A percentile compares a stretch with the other conserved stretches of the same genome.
Conservation (phyloP, 2,888 invertebrate species). For the Bedellia somnulentella region DNA sequence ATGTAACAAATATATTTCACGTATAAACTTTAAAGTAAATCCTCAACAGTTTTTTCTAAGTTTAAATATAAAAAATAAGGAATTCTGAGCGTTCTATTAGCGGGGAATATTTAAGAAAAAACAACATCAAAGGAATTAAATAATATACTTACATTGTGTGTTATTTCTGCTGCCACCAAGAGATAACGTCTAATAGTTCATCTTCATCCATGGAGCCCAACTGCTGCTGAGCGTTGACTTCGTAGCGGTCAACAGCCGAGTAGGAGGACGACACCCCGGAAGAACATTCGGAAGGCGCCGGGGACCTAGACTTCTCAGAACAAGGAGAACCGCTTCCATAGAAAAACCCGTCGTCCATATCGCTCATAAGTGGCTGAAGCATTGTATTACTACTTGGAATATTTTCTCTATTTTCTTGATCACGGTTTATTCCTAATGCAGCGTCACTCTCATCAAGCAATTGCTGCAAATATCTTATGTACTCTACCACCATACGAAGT, state of each 20-base stretch:
- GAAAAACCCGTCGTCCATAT: slow-evolving; percentile 54
- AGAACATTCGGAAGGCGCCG: slow-evolving; percentile 73
- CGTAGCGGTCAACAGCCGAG: slow-evolving; percentile 44
- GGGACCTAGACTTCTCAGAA: slow-evolving; percentile 71
- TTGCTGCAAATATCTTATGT: slow-evolving; percentile 82
- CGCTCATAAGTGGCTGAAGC: slow-evolving; percentile 41
- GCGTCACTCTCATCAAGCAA: slow-evolving; percentile 75
- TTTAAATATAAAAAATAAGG: no score
- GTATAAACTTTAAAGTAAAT: no score
- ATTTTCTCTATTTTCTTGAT: slow-evolving; percentile 48
- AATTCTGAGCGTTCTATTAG: no score
- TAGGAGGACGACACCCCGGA: slow-evolving; percentile 58
- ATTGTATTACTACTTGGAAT: slow-evolving; percentile 30
- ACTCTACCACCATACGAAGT: slow-evolving; percentile 85
- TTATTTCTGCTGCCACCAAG: slow-evolving; percentile 80
- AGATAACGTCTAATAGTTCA: slow-evolving; percentile 82
- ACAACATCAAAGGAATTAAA: no score
- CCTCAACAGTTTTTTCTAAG: no score
- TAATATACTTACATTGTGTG: slow-evolving; percentile 33
- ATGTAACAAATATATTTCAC: slow-evolving; percentile 1
- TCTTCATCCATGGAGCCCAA: slow-evolving; percentile 84
- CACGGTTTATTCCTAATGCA: slow-evolving; percentile 47
- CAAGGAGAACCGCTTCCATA: slow-evolving; percentile 60
- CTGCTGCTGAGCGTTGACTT: slow-evolving; percentile 46
- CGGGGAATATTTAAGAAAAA: no score